Evolutionary conservation across 2,888 invertebrate species (phyloP), one percentile per base, ranked within the genome.

Genomic region (Dendrolimus pini): DNA sequence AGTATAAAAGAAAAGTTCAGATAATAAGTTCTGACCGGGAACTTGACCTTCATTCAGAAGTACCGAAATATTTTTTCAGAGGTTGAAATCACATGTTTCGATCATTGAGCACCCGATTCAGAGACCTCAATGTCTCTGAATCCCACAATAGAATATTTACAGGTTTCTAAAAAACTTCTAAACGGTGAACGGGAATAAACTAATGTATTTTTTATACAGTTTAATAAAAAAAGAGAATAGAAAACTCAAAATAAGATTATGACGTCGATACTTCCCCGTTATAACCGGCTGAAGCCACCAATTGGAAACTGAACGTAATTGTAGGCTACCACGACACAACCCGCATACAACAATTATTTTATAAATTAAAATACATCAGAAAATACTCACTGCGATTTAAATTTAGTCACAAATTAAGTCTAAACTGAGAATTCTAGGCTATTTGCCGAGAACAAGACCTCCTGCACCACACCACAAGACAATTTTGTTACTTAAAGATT

Each of bases 401-500:
- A 74, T 76, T 75, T 70, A 72, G 74, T 81, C 76, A 82, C 78
- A 78, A 80, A 81, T 74, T 72, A 71, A 73, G 77, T 75, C 75
- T 74, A 80, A 75, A 83, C 75, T 74, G 73, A 64, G 70, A 80
- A 83, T 80, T 82, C 76, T 70, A 76, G 78, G 75, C 78, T 80
- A 80, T 79, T 79, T 73, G 77, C 75, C 76, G 64, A 74, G 68
- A 69, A 72, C 68, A 64, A 73, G 70, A 78, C 75, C 75, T 78
- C 71, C 73, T 70, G 72, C 76, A 82, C 79, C 77, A 75, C 81
- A 86, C 82, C 83, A 85, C 85, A 87, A 85, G 86, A 85, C 84
- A 83, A 82, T 76, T 83, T 74, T 71, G 65, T 62, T 69, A 78
- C 73, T 59, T 60, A 58, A 63, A 70, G 66, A 65, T 62, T 59